Conservation (phyloP, 2,797 vertebrate species). For the Rhynchotus rufescens region DNA sequence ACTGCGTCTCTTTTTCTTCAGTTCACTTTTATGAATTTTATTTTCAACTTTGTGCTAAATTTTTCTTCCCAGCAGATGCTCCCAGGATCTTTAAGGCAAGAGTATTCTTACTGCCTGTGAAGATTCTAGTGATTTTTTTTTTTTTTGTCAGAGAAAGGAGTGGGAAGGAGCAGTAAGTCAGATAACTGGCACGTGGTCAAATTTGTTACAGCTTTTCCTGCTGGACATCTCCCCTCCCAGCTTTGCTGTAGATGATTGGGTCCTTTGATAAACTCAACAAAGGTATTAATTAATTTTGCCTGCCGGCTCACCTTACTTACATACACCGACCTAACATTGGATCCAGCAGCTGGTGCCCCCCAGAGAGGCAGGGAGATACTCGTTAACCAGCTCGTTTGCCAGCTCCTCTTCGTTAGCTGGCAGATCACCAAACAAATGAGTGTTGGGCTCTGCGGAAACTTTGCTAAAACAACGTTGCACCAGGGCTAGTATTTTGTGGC, state of each 20-base stretch:
- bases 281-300: not conserved
- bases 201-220: not conserved
- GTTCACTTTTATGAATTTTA: not conserved
- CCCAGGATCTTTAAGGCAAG: not conserved
- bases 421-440: not conserved
- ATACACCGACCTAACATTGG: not conserved
- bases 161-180: not conserved
- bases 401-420: not conserved
- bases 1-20: not conserved
- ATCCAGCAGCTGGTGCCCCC: not conserved
- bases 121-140: not conserved
- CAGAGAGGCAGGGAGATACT: not conserved
- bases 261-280: not conserved
- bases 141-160: not conserved
- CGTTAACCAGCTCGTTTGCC: slow-evolving; percentile 10
- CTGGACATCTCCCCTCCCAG: not conserved
- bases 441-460: not conserved
- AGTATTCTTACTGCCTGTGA: not conserved
- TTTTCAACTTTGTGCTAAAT: not conserved
- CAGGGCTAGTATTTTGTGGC: not conserved
- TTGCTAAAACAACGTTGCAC: not conserved
- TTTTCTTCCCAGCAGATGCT: not conserved
- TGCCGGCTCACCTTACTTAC: slow-evolving; percentile 33
- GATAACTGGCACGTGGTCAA: fast-evolving
- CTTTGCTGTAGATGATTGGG: fast-evolving